Conservation (phyloP, 2,888 invertebrate genomes). For the Hanleya hanleyi region DNA sequence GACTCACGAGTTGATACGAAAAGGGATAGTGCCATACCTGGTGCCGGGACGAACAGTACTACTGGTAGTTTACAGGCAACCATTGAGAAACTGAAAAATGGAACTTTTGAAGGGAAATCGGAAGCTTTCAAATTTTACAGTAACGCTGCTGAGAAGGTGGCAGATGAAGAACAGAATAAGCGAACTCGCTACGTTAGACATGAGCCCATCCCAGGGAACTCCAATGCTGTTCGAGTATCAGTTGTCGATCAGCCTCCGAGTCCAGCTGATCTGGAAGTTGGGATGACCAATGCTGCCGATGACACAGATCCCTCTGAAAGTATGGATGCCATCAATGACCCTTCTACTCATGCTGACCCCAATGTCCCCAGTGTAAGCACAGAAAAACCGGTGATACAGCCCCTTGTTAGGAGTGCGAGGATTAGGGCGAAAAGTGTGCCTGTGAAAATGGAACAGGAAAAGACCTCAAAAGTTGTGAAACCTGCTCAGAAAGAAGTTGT, state of each 20-base stretch:
- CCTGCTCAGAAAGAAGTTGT: too few species aligned
- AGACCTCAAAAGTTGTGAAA: too few species aligned
- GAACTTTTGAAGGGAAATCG: constrained; percentile 52
- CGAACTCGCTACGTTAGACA: constrained; percentile 40
- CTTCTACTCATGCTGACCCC: too few species aligned
- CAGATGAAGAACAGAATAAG: constrained; percentile 38
- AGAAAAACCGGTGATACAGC: too few species aligned
- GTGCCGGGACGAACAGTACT: background rate
- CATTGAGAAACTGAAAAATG: constrained; percentile 42
- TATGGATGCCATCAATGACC: too few species aligned
- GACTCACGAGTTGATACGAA: background rate
- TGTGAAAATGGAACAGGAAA: too few species aligned
- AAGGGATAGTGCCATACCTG: background rate
- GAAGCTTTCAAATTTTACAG: constrained; percentile 54
- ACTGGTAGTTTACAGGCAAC: constrained; percentile 26
- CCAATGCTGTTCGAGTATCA: constrained; percentile 51
- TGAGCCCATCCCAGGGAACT: constrained; percentile 48
- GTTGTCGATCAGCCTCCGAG: constrained; percentile 17
- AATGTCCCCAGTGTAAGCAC: too few species aligned
- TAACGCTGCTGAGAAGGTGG: constrained; percentile 51
- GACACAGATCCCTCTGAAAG: too few species aligned
- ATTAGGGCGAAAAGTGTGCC: too few species aligned
- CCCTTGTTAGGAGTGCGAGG: too few species aligned
- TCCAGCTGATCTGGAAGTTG: too few species aligned
- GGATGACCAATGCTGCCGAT: too few species aligned